Conservation (phyloP, 2,888 invertebrate species). For the Rhagonycha lutea region DNA sequence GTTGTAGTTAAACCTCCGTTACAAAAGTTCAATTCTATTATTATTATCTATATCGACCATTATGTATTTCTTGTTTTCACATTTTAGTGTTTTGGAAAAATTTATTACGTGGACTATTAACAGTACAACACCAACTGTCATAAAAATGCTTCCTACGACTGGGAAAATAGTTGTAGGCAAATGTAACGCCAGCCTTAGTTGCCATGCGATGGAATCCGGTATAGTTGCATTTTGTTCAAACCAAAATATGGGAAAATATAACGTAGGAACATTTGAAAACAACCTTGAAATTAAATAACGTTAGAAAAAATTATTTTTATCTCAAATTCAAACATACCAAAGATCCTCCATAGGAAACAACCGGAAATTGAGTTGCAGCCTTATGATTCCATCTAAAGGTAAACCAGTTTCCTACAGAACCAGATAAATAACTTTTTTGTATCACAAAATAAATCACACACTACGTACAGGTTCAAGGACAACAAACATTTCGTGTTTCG, state of each 20-base stretch:
- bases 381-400: slow-evolving; percentile 75
- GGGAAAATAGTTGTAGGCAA: not conserved
- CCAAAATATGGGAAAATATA: slow-evolving; percentile 78
- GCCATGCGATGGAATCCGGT: slow-evolving; percentile 51
- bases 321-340: slow-evolving; percentile 59
- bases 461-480: slow-evolving; percentile 68
- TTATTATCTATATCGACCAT: not conserved
- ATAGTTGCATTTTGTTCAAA: slow-evolving; percentile 71
- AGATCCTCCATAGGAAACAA: slow-evolving; percentile 67
- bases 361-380: slow-evolving; percentile 79
- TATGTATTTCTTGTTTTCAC: not conserved
- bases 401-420: slow-evolving; percentile 68
- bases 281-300: slow-evolving; percentile 55
- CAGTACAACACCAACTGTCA: not conserved
- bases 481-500: slow-evolving; percentile 73
- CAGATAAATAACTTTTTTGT: not conserved
- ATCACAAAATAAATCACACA: not conserved
- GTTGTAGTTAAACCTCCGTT: not conserved
- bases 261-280: slow-evolving; percentile 66
- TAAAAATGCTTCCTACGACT: not conserved
- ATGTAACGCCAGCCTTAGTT: not conserved
- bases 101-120: not conserved
- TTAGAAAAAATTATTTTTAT: slow-evolving; percentile 35
- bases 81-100: not conserved
- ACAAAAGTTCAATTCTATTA: not conserved